Conservation (phyloP, 2,888 invertebrate species). For the Poecilus cupreus region DNA sequence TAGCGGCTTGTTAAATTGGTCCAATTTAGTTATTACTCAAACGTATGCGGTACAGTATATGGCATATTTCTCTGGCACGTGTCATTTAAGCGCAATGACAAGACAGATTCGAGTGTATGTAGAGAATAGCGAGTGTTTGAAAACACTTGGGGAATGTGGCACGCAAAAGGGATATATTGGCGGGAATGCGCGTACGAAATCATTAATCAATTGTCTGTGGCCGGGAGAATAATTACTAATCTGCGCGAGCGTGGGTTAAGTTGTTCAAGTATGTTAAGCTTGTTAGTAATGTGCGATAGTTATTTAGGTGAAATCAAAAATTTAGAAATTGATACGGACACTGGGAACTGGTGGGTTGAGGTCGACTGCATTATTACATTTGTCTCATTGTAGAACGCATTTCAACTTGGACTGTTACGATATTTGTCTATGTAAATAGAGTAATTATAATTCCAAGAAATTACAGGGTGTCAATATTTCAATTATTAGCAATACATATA, state of each 20-base stretch:
- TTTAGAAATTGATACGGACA: constrained; percentile 33
- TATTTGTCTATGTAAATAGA: constrained; percentile 25
- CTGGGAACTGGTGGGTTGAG: constrained; percentile 12
- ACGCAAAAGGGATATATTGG: constrained; percentile 12
- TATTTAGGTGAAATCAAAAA: constrained; percentile 43
- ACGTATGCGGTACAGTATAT: neutral
- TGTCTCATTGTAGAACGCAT: neutral
- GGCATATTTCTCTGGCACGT: constrained; percentile 24
- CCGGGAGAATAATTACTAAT: constrained; percentile 29
- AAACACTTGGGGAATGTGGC: constrained; percentile 18
- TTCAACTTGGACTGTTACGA: neutral
- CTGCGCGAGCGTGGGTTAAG: constrained; percentile 35
- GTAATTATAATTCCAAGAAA: neutral
- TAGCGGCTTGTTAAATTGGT: constrained; percentile 6
- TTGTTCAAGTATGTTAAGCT: constrained; percentile 38
- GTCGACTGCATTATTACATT: constrained; percentile 33
- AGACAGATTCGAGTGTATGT: neutral
- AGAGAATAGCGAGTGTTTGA: constrained; percentile 3
- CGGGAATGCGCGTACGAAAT: constrained; percentile 3
- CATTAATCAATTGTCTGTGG: constrained; percentile 39
- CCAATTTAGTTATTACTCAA: constrained; percentile 27
- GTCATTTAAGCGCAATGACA: constrained; percentile 13
- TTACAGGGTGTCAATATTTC: neutral
- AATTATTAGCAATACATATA: neutral
- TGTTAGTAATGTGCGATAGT: constrained; percentile 19